A percentile compares a stretch with the other conserved stretches of the same genome.
Evolutionary conservation across 2,888 invertebrate genomes (phyloP).

Genomic region (Ctena decussata): DNA sequence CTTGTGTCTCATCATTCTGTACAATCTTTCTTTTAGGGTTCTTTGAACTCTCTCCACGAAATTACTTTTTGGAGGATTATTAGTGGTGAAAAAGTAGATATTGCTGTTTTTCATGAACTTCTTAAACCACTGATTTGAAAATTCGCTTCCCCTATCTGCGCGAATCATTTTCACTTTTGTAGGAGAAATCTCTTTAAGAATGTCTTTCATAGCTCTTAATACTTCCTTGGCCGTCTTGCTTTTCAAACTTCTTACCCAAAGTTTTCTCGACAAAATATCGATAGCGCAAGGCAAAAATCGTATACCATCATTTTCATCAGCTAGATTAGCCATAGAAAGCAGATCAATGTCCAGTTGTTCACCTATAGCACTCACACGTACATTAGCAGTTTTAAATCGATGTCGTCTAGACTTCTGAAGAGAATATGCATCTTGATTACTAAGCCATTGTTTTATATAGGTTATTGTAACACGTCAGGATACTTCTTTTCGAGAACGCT

Average conservation of each 20-base stretch:
- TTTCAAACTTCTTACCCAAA: slow-evolving; percentile 36
- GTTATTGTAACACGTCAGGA: slow-evolving; percentile 14
- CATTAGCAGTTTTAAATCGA: slow-evolving; percentile 40
- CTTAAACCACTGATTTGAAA: slow-evolving; percentile 26
- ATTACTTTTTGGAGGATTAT: slow-evolving; percentile 20
- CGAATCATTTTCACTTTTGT: slow-evolving; percentile 32
- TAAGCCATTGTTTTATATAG: slow-evolving; percentile 39
- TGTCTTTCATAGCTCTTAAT: slow-evolving; percentile 45
- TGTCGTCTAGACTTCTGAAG: slow-evolving; percentile 41
- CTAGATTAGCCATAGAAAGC: slow-evolving; percentile 40
- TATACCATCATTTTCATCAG: slow-evolving; percentile 43
- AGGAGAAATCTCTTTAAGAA: slow-evolving; percentile 18
- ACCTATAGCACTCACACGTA: slow-evolving; percentile 35
- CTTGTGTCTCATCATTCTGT: slow-evolving; percentile 39
- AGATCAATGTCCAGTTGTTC: slow-evolving; percentile 52
- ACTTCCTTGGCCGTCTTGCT: slow-evolving; percentile 42
- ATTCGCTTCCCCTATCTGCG: slow-evolving; percentile 45
- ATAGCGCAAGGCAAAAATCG: slow-evolving; percentile 37
- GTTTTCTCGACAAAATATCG: slow-evolving; percentile 37
- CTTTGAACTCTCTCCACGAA: slow-evolving; percentile 31
- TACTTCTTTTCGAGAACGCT: slow-evolving; percentile 37
- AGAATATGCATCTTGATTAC: slow-evolving; percentile 42
- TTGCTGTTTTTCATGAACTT: slow-evolving; percentile 19
- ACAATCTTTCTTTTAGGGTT: slow-evolving; percentile 39
- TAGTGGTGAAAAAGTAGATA: slow-evolving; percentile 15